Evolutionary conservation across 2,888 invertebrate genomes (phyloP), one percentile per base, ranked within the genome.

Genomic region (Ypsolopha scabrella): DNA sequence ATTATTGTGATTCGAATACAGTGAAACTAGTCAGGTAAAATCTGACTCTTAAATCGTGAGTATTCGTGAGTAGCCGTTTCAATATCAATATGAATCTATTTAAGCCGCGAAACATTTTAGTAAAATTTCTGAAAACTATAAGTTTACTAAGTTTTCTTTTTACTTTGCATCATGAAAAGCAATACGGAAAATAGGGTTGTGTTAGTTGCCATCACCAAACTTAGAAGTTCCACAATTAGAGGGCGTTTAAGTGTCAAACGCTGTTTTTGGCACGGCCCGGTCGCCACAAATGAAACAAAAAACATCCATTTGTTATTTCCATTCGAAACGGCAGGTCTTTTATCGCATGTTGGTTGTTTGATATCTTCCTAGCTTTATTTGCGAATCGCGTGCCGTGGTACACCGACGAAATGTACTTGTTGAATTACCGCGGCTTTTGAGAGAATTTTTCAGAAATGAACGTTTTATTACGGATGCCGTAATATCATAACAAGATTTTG

Each of bases 281-380:
- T 33, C n/a, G 37, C 39, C n/a, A 6, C 51, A 52, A 41, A 70
- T 67, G 62, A 68, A 72, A 24, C 24, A 24, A 66, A 59, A 62
- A 67, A 62, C 67, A 65, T 63, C 61, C 70, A 75, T 77, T 75
- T 65, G 71, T 78, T 80, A 74, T 77, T 78, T 48, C 39, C 48
- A 53, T 53, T 53, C 46, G 34, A 51, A 50, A 47, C 51, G 13
- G 34, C 41, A 61, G 69, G 68, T 74, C 62, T 76, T 75, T 77
- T 77, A 81, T 83, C 76, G 81, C 76, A 73, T 79, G 74, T 67
- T 68, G 59, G 61, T 62, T 72, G 72, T 75, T 79, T 79, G 76
- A 77, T 83, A 81, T 80, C 80, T 80, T 73, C 67, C 68, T 72
- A 71, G 75, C 63, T 82, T 85, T 85, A 85, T 83, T 82, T 82